Evolutionary conservation across 2,888 invertebrate genomes (phyloP).

Genomic region (Camptogramma bilineatum): DNA sequence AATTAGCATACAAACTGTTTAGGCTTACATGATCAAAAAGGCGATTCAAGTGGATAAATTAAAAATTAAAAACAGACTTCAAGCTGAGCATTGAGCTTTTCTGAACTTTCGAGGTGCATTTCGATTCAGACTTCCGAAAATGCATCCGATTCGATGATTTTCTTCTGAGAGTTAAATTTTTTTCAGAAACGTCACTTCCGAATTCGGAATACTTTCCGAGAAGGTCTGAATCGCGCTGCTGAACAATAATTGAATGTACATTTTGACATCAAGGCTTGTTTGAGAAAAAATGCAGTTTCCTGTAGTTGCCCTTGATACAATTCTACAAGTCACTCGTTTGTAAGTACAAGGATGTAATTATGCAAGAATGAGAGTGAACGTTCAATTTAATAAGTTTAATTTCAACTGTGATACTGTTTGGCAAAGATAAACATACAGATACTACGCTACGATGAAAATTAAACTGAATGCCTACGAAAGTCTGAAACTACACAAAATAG

Average conservation of each 20-base stretch:
- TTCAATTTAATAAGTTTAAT: constrained; percentile 51
- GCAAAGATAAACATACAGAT: constrained; percentile 39
- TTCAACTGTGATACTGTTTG: constrained; percentile 43
- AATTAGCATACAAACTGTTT: background rate
- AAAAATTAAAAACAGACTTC: no score
- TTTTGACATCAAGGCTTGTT: background rate
- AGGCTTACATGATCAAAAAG: background rate
- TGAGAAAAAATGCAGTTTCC: constrained; percentile 19
- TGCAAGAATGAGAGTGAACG: constrained; percentile 58
- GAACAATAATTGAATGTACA: background rate
- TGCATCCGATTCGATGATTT: no score
- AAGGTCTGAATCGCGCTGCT: no score
- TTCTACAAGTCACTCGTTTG: constrained; percentile 22
- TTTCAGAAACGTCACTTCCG: no score
- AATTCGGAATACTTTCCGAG: no score
- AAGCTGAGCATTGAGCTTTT: no score
- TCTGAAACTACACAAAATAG: no score
- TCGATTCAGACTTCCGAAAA: no score
- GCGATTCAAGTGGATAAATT: no score
- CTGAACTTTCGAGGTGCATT: no score
- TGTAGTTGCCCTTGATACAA: constrained; percentile 29
- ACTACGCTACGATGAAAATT: background rate
- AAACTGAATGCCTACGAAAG: no score
- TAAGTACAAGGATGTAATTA: constrained; percentile 59
- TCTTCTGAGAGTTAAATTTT: no score